A percentile compares a stretch with the other conserved stretches of the same genome.
phyloP scores from a whole-genome alignment of 2,797 vertebrate species.

The Cirrhinus molitorella region DNA sequence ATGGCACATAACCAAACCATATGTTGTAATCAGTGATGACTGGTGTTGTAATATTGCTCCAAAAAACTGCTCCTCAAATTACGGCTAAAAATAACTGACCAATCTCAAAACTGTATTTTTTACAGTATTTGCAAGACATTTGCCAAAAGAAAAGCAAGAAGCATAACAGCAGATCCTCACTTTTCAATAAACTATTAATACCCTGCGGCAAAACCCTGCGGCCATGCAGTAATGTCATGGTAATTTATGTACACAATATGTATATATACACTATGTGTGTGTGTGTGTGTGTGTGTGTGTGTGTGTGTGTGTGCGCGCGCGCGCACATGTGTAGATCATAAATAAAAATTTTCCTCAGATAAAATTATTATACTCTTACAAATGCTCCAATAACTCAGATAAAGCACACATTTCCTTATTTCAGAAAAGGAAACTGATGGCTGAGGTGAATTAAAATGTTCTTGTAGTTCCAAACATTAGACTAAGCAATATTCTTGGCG shows the following conservation, averaged over 20 bases:
- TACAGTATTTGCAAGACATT: not conserved
- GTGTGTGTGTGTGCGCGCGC: too few species aligned
- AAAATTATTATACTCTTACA: not conserved
- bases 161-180: not conserved
- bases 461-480: slow-evolving; percentile 38
- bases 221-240: not conserved
- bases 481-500: slow-evolving; percentile 14
- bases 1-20: slow-evolving; percentile 5
- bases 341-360: not conserved
- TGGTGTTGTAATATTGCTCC: not conserved
- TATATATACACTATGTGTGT: not conserved
- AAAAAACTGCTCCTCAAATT: not conserved
- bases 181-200: not conserved
- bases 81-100: not conserved
- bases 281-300: too few species aligned
- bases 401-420: slow-evolving; percentile 43
- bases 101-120: not conserved
- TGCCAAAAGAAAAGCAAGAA: not conserved
- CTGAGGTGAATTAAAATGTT: slow-evolving; percentile 43
- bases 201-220: not conserved
- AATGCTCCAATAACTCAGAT: slow-evolving; percentile 16
- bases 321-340: not conserved
- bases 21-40: not conserved
- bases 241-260: not conserved
- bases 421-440: slow-evolving; percentile 25